phyloP scores from a whole-genome alignment of 2,888 invertebrate species.

The Campoplex nolae region DNA sequence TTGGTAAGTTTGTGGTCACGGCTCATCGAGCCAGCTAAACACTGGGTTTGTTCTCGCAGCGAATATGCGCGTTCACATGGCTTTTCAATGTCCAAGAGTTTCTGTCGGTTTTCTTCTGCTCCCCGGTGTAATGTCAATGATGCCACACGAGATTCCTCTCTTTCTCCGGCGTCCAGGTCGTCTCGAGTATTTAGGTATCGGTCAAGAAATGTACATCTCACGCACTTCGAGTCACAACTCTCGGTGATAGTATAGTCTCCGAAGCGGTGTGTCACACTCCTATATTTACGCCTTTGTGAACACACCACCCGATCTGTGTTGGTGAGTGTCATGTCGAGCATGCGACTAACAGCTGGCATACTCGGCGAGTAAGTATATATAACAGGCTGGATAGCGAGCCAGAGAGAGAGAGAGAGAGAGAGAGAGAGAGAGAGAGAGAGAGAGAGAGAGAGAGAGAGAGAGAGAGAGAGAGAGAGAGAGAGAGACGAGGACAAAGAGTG shows the following conservation, averaged over 20 bases:
- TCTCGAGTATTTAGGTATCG: conserved; percentile 64
- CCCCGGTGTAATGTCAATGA: not conserved
- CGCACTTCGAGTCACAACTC: conserved; percentile 36
- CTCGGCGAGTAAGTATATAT: conserved; percentile 47
- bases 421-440: conserved; percentile 15
- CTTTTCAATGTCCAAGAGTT: conserved; percentile 12
- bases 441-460: conserved; percentile 43
- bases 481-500: conserved; percentile 36
- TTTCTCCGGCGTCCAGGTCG: conserved; percentile 57
- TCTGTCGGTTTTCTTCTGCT: conserved; percentile 3
- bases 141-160: conserved; percentile 51
- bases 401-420: conserved; percentile 45
- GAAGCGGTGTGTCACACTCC: conserved; percentile 24
- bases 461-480: conserved; percentile 42
- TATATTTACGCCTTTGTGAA: conserved; percentile 29
- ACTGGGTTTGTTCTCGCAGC: not conserved
- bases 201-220: conserved; percentile 47
- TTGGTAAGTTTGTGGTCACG: not conserved
- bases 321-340: conserved; percentile 71
- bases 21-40: not conserved
- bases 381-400: conserved; percentile 21
- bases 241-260: conserved; percentile 9
- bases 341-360: conserved; percentile 77
- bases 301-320: conserved; percentile 19
- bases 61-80: conserved; percentile 47